Conservation (phyloP, 35 echinoderm and acorn worm genomes). For the Lytechinus variegatus region DNA sequence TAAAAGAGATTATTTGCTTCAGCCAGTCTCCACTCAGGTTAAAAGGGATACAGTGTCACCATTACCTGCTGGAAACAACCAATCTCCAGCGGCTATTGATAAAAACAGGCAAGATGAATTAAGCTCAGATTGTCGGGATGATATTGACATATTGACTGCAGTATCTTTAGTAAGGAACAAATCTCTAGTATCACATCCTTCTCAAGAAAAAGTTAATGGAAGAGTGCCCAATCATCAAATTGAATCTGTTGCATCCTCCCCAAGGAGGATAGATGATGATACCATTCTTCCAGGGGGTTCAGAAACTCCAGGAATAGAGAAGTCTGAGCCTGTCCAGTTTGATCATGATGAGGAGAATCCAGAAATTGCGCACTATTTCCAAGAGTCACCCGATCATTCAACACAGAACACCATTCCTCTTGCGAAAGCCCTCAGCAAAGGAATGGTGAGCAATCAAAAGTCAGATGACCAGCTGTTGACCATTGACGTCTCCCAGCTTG, state of each 20-base stretch:
- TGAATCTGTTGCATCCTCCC: background rate
- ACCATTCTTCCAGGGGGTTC: background rate
- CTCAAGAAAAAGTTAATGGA: background rate
- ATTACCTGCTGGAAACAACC: background rate
- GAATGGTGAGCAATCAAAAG: background rate
- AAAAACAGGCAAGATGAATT: background rate
- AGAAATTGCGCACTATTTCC: background rate
- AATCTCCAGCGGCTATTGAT: background rate
- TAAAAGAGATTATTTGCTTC: background rate
- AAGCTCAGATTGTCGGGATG: background rate
- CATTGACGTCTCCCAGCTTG: constrained; percentile 10
- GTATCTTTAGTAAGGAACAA: background rate
- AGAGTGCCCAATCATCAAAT: background rate
- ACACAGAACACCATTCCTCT: background rate
- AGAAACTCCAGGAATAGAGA: background rate
- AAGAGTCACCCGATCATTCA: background rate
- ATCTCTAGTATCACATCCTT: background rate
- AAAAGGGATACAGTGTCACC: background rate
- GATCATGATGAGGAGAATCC: background rate
- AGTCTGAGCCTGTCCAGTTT: background rate
- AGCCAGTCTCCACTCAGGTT: background rate
- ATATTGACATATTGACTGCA: background rate
- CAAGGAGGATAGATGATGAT: background rate
- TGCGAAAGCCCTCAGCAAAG: background rate
- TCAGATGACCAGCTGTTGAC: constrained; percentile 5